These are phyloP conservation scores for Theocolax elegans DNA, from an alignment of 1,140 invertebrate genomes.

Conservation along the genomic window DNA sequence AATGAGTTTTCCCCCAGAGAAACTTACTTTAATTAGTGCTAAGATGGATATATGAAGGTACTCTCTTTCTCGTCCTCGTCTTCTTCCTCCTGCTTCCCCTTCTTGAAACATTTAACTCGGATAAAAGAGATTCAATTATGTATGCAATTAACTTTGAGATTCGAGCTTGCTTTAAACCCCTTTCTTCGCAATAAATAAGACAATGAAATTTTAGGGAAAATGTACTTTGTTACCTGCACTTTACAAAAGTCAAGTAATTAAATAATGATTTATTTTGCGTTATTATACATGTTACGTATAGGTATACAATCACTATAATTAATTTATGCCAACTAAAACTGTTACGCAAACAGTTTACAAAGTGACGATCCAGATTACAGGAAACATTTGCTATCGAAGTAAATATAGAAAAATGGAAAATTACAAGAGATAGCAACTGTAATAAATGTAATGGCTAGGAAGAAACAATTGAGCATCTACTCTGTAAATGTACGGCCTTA, in stretches of 20 bases:
- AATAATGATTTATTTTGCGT: too few relatives aligned
- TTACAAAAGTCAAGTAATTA: constrained; percentile 6
- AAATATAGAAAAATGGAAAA: too few relatives aligned
- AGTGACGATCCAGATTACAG: too few relatives aligned
- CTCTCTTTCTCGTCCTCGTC: neutral
- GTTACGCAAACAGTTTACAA: constrained; percentile 12
- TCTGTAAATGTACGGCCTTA: too few relatives aligned
- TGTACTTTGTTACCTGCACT: neutral
- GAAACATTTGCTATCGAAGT: constrained; percentile 12
- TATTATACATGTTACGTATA: too few relatives aligned
- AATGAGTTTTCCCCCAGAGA: constrained; percentile 36
- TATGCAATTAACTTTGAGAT: constrained; percentile 36
- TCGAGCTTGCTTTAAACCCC: constrained; percentile 12
- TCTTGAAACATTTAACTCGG: constrained; percentile 29
- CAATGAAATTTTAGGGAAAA: neutral
- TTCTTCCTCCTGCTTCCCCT: neutral
- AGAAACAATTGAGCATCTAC: too few relatives aligned
- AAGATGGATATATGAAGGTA: constrained; percentile 32
- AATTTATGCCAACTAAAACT: too few relatives aligned
- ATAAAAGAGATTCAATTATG: constrained; percentile 39
- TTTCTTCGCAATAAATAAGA: constrained; percentile 26
- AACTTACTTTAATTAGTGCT: constrained; percentile 38
- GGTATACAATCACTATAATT: too few relatives aligned
- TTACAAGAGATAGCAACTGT: too few relatives aligned
- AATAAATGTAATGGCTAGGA: too few relatives aligned